Percentiles rank a stretch among this genome's conserved stretches.
phyloP scores from a whole-genome alignment of 2,888 invertebrate species.

The Drosophila heteroneura region DNA sequence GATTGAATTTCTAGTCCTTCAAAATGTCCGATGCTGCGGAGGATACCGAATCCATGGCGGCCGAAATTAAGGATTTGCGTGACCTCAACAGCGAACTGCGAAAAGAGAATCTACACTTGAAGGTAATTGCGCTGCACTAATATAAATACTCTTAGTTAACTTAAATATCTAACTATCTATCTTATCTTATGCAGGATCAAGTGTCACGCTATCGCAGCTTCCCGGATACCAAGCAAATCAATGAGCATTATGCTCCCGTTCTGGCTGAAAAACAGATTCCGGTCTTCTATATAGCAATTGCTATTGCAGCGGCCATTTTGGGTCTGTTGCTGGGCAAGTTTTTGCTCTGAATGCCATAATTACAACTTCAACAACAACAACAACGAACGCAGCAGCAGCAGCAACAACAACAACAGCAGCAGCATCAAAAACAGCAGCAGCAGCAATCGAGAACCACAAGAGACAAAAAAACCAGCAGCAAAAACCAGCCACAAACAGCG shows the following conservation, averaged over 20 bases:
- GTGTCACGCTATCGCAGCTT: slow-evolving; percentile 87
- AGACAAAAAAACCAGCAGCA: slow-evolving; percentile 16
- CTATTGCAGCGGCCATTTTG: slow-evolving; percentile 89
- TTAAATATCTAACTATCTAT: background rate
- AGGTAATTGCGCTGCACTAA: slow-evolving; percentile 86
- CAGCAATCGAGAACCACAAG: slow-evolving; percentile 3
- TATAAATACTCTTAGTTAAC: background rate
- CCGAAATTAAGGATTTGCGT: slow-evolving; percentile 91
- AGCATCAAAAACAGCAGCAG: slow-evolving; percentile 24
- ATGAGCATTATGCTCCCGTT: slow-evolving; percentile 87
- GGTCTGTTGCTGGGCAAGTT: slow-evolving; percentile 93
- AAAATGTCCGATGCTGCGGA: slow-evolving; percentile 74
- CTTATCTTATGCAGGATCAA: slow-evolving; percentile 87
- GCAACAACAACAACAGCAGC: slow-evolving; percentile 27
- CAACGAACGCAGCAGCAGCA: slow-evolving; percentile 36
- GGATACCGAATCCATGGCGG: slow-evolving; percentile 89
- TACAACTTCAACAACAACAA: slow-evolving; percentile 18
- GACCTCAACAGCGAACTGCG: slow-evolving; percentile 92
- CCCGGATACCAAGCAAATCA: slow-evolving; percentile 84
- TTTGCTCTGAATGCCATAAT: slow-evolving; percentile 89
- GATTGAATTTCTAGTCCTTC: slow-evolving; percentile 75
- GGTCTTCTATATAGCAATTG: slow-evolving; percentile 88
- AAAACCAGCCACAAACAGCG: background rate
- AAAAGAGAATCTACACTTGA: slow-evolving; percentile 94
- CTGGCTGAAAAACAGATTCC: slow-evolving; percentile 87